Conservation (phyloP, 1,140 invertebrate species). For the Zophobas morio region DNA sequence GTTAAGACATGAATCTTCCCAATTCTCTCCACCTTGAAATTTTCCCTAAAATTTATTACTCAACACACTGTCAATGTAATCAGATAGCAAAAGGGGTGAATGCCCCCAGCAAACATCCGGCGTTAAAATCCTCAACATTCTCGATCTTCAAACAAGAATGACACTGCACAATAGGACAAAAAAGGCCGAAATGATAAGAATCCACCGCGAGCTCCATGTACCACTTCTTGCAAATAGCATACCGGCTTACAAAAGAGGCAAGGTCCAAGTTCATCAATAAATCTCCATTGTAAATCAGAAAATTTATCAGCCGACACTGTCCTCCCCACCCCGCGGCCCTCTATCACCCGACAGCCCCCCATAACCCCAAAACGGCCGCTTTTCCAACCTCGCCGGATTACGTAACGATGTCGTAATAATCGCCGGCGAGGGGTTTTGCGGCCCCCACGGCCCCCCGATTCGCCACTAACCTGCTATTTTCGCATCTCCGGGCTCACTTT, state of each 20-base stretch:
- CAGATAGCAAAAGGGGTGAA: conserved; percentile 16
- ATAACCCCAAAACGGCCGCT: neutral
- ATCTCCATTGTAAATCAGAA: conserved; percentile 30
- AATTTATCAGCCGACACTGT: conserved; percentile 17
- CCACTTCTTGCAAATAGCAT: conserved; percentile 45
- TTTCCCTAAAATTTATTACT: too few relatives aligned
- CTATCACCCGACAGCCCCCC: neutral
- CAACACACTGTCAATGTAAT: conserved; percentile 1
- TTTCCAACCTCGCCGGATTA: conserved; percentile 40
- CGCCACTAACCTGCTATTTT: conserved; percentile 48
- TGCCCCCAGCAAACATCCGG: conserved; percentile 18
- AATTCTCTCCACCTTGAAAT: too few relatives aligned
- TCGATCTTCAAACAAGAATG: conserved; percentile 26
- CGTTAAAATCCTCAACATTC: conserved; percentile 18
- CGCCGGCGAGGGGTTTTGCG: neutral
- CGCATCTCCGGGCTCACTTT: conserved; percentile 19
- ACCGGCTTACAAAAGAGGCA: conserved; percentile 39
- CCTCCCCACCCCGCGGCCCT: neutral
- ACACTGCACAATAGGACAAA: conserved; percentile 1
- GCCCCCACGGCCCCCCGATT: neutral
- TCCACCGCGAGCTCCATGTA: neutral
- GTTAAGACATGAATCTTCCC: too few relatives aligned
- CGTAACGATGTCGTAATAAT: conserved; percentile 38
- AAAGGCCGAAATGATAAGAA: conserved; percentile 36
- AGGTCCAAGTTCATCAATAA: conserved; percentile 49